Percentiles rank a stretch among this genome's conserved stretches.
Conservation (phyloP, 2,797 vertebrate genomes). For the Betta splendens region DNA sequence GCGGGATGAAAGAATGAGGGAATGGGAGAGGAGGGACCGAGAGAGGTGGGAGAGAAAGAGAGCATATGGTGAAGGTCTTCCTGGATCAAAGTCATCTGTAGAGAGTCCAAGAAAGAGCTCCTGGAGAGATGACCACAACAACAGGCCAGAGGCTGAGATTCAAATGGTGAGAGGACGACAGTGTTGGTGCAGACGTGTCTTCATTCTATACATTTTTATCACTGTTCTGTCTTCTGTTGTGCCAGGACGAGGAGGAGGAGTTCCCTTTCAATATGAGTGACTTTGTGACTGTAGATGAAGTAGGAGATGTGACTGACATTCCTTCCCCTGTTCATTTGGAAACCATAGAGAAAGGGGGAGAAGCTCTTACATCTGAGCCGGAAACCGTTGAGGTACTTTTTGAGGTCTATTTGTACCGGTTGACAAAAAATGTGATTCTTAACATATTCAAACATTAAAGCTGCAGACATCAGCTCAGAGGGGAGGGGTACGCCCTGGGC, state of each 20-base stretch:
- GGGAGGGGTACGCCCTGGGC: too few species aligned
- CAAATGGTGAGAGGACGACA: constrained; percentile 46
- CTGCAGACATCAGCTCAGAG: too few species aligned
- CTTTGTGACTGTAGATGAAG: constrained; percentile 91
- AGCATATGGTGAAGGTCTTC: constrained; percentile 11
- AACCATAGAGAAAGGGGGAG: constrained; percentile 8
- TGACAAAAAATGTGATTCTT: too few species aligned
- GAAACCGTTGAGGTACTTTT: constrained; percentile 28
- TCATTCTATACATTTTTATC: neutral
- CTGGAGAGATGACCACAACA: neutral
- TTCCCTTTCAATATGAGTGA: constrained; percentile 90
- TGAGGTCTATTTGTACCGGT: too few species aligned
- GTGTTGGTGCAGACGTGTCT: fast-evolving
- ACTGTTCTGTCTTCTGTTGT: neutral
- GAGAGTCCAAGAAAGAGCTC: constrained; percentile 32
- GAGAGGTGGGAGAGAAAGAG: constrained; percentile 56
- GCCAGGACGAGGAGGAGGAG: constrained; percentile 53
- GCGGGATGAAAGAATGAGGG: constrained; percentile 14
- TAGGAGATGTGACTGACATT: constrained; percentile 79
- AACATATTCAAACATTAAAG: too few species aligned
- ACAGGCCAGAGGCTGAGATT: neutral
- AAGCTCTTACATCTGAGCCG: neutral
- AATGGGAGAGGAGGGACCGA: constrained; percentile 39
- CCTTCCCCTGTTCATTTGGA: constrained; percentile 30
- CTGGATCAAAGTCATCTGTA: constrained; percentile 22